These are phyloP conservation scores for Ranitomeya variabilis DNA, from an alignment of 2,113 vertebrate genomes.

Conservation along the genomic window DNA sequence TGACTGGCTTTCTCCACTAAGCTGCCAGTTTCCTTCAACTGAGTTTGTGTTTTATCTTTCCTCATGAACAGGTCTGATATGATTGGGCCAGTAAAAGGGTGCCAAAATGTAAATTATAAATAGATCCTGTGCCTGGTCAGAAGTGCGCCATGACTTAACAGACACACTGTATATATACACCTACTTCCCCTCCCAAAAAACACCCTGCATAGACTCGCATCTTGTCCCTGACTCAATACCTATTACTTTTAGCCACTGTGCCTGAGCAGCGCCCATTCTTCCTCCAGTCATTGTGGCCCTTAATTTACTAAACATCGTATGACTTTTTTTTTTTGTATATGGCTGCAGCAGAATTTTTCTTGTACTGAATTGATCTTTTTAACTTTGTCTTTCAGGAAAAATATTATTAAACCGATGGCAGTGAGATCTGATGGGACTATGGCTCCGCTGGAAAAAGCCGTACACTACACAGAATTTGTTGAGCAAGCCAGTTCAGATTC, in stretches of 20 bases:
- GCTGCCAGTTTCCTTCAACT: no score
- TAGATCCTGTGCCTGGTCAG: no score
- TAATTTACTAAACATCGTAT: slow-evolving; percentile 66
- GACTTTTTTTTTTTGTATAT: slow-evolving; percentile 35
- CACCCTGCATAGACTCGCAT: slow-evolving; percentile 56
- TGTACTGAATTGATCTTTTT: slow-evolving; percentile 62
- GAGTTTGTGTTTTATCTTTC: no score
- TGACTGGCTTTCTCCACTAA: no score
- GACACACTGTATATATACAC: no score
- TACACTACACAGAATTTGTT: slow-evolving; percentile 72
- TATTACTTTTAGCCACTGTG: slow-evolving; percentile 66
- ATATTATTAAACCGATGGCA: slow-evolving; percentile 94
- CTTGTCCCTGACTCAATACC: slow-evolving; percentile 67
- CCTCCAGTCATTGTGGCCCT: slow-evolving; percentile 61
- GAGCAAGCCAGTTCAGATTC: slow-evolving; percentile 88
- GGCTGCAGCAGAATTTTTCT: neutral
- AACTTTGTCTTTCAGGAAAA: slow-evolving; percentile 80
- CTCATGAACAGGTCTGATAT: no score
- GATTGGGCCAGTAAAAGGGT: no score
- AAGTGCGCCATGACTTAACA: no score
- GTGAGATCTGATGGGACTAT: slow-evolving; percentile 90
- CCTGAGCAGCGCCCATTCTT: slow-evolving; percentile 69
- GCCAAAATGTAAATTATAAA: no score
- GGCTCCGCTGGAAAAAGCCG: slow-evolving; percentile 88
- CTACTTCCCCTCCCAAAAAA: neutral